A percentile compares a stretch with the other conserved stretches of the same genome.
Evolutionary conservation across 2,888 invertebrate genomes (phyloP).

Genomic region (Stenichneumon culpator): DNA sequence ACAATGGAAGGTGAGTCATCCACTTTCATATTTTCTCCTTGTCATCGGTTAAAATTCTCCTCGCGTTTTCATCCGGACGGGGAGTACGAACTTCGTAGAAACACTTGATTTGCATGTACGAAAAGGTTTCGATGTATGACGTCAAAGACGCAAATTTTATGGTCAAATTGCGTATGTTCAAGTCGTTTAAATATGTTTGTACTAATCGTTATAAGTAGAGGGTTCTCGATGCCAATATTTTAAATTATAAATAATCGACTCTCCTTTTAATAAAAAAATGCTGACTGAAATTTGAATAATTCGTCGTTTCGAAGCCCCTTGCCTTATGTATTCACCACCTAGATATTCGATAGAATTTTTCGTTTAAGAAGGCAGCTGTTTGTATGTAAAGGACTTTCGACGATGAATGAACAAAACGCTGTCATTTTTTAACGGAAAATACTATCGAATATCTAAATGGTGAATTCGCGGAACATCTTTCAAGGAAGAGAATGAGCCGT

Average conservation of each 20-base stretch:
- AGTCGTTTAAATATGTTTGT: not conserved
- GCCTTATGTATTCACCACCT: too few species aligned
- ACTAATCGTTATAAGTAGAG: not conserved
- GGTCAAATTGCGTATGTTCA: not conserved
- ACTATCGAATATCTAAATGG: too few species aligned
- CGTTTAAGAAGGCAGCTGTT: too few species aligned
- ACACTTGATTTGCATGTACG: not conserved
- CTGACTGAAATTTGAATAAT: too few species aligned
- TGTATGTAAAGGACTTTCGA: too few species aligned
- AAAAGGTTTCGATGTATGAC: not conserved
- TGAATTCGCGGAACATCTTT: too few species aligned
- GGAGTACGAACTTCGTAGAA: not conserved
- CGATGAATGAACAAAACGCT: too few species aligned
- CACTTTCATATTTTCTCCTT: not conserved
- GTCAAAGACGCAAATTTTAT: conserved; percentile 10
- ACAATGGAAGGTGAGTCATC: conserved; percentile 93
- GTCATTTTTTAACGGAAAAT: too few species aligned
- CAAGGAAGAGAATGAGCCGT: too few species aligned
- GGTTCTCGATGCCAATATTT: not conserved
- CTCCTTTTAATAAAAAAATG: too few species aligned
- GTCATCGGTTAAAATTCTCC: conserved; percentile 16
- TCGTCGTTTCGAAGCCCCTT: too few species aligned
- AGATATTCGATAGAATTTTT: too few species aligned
- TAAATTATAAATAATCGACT: not conserved
- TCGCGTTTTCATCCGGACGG: not conserved